phyloP scores from a whole-genome alignment of 2,113 vertebrate species.

The Coregonus clupeaformis region DNA sequence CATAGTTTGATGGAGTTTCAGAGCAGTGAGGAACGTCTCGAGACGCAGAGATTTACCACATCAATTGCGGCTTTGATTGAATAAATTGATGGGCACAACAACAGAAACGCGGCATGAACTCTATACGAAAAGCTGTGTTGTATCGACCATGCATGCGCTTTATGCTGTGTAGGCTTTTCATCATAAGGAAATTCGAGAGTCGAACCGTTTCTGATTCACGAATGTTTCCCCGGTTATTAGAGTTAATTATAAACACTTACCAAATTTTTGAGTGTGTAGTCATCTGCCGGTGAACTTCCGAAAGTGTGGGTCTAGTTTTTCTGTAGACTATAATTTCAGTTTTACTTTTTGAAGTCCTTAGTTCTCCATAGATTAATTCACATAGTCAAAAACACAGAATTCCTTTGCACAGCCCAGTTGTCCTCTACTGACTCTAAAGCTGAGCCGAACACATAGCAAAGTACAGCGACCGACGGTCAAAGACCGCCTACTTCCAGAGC shows the following conservation, averaged over 20 bases:
- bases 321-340: neutral
- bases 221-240: neutral
- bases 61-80: neutral
- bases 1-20: neutral
- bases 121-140: neutral
- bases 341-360: neutral
- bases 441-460: constrained; percentile 12
- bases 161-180: neutral
- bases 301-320: neutral
- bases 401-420: constrained; percentile 23
- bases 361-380: constrained; percentile 33
- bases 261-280: neutral
- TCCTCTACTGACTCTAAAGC: constrained; percentile 17
- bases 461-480: constrained; percentile 16
- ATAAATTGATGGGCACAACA: neutral
- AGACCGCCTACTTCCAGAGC: constrained; percentile 47
- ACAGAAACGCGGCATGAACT: neutral
- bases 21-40: neutral
- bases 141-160: neutral
- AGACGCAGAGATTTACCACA: neutral
- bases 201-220: neutral
- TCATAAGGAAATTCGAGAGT: neutral
- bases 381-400: constrained; percentile 41
- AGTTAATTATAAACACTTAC: constrained; percentile 10
- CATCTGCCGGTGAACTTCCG: neutral